Evolutionary conservation across 2,113 vertebrate species (phyloP).

Genomic region (Sakesphorus luctuosus): DNA sequence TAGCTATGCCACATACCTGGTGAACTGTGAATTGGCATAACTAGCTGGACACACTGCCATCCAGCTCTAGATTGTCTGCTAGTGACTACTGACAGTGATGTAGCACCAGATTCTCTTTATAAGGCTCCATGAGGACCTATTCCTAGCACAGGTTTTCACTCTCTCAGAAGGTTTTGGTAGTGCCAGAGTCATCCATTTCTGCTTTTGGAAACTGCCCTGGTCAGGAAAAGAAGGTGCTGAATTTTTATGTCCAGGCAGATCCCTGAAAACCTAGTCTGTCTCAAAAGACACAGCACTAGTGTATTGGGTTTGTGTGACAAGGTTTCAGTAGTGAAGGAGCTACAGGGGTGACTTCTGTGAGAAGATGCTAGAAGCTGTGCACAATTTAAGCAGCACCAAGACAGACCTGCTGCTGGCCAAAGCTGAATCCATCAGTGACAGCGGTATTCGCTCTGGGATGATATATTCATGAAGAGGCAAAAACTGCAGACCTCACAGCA

Average conservation of each 20-base stretch:
- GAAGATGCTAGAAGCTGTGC: neutral
- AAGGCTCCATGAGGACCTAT: neutral
- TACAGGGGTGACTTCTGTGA: neutral
- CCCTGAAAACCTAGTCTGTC: neutral
- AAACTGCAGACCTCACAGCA: neutral
- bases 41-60: neutral
- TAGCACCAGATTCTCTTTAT: neutral
- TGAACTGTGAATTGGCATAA: neutral
- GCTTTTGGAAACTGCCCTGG: neutral
- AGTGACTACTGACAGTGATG: neutral
- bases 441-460: neutral
- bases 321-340: neutral
- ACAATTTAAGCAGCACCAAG: neutral
- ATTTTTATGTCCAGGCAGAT: neutral
- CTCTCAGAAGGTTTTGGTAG: neutral
- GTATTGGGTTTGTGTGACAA: neutral
- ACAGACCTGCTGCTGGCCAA: neutral
- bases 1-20: neutral
- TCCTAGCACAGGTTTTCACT: neutral
- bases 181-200: neutral
- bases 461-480: neutral
- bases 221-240: neutral
- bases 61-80: neutral
- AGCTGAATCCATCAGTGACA: neutral
- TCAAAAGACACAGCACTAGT: neutral